These are phyloP conservation scores for Aphelenchoides fujianensis DNA, from an alignment of 1,140 invertebrate genomes.

Conservation along the genomic window DNA sequence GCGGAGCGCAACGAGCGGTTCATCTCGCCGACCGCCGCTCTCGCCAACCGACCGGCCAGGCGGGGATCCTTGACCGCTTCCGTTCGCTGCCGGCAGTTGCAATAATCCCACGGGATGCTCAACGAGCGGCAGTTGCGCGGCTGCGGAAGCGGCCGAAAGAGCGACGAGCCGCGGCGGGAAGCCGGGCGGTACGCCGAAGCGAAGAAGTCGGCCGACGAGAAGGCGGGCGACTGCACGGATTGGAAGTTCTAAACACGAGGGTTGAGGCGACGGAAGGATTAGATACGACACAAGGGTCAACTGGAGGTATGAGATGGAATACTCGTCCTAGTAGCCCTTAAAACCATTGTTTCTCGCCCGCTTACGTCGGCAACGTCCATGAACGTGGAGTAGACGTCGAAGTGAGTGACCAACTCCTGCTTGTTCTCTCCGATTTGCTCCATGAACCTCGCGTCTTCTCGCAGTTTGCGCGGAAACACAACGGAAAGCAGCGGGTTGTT, in stretches of 20 bases:
- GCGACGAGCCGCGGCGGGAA: background rate
- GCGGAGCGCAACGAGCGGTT: background rate
- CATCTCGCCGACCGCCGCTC: background rate
- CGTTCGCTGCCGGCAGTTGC: background rate
- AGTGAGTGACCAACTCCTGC: slow-evolving; percentile 37
- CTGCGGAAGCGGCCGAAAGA: slow-evolving; percentile 9
- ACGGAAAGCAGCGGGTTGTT: slow-evolving; percentile 32
- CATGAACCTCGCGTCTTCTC: slow-evolving; percentile 21
- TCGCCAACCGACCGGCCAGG: background rate
- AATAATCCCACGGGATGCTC: background rate
- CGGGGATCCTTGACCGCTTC: background rate
- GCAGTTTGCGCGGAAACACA: slow-evolving; percentile 30
- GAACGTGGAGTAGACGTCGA: slow-evolving; percentile 38
- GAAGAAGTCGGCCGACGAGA: background rate
- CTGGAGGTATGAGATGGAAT: too few species aligned
- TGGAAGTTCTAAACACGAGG: background rate
- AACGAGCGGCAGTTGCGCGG: background rate
- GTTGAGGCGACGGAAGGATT: too few species aligned
- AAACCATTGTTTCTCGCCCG: background rate
- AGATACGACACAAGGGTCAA: too few species aligned
- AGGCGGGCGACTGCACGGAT: background rate
- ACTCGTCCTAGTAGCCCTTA: background rate
- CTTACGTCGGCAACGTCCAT: slow-evolving; percentile 33
- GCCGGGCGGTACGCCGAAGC: background rate
- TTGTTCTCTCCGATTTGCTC: slow-evolving; percentile 25